A percentile compares a stretch with the other conserved stretches of the same genome.
phyloP scores from a whole-genome alignment of 1,140 invertebrate species.

The Adelges cooleyi region DNA sequence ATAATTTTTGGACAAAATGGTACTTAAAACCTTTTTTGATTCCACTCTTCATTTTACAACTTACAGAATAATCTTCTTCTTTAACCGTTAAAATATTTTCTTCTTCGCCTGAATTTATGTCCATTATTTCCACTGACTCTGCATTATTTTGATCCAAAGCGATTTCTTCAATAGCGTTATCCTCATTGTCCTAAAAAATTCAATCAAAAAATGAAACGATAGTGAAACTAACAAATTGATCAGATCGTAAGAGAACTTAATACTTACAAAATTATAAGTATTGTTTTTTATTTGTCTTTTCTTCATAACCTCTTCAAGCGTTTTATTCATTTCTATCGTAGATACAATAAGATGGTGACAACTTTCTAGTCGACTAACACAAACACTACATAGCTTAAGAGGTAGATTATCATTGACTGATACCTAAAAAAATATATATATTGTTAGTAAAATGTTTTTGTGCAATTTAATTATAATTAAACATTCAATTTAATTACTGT shows the following conservation, averaged over 20 bases:
- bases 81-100: slow-evolving; percentile 7
- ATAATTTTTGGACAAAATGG: no score
- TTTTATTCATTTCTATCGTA: slow-evolving; percentile 24
- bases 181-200: slow-evolving; percentile 7
- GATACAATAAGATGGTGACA: slow-evolving; percentile 16
- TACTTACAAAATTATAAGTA: slow-evolving; percentile 14
- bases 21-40: no score
- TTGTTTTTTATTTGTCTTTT: slow-evolving; percentile 12
- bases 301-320: slow-evolving; percentile 16
- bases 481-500: neutral
- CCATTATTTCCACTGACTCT: neutral
- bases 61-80: neutral
- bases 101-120: slow-evolving; percentile 6
- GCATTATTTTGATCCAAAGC: neutral
- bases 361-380: slow-evolving; percentile 5
- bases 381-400: slow-evolving; percentile 9
- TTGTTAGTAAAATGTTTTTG: no score
- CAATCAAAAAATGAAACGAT: neutral
- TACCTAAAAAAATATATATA: neutral
- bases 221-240: no score
- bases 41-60: no score
- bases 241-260: no score
- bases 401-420: slow-evolving; percentile 3
- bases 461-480: neutral
- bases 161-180: neutral